Percentiles rank a stretch among this genome's conserved stretches.
Conservation (phyloP, 2,797 vertebrate species). For the Atherinosoma microstoma region DNA sequence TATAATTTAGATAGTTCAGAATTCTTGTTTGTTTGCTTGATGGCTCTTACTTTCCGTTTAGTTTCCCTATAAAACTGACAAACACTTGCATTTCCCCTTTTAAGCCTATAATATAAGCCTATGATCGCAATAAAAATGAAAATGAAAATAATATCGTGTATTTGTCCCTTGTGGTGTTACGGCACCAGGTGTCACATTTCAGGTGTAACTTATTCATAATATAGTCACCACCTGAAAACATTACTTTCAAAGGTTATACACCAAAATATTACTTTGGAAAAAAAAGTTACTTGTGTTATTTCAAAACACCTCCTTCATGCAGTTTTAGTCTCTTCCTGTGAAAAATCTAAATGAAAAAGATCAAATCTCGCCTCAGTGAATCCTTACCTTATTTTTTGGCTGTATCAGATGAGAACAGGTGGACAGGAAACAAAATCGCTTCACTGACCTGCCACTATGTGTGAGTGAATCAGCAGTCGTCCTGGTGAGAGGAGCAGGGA, state of each 20-base stretch:
- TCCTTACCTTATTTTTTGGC: constrained; percentile 69
- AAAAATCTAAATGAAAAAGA: constrained; percentile 25
- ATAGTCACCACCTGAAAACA: neutral
- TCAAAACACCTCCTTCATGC: neutral
- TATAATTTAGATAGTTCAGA: neutral
- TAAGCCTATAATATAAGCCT: neutral
- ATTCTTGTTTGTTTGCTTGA: neutral
- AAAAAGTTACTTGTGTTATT: neutral
- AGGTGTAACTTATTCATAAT: constrained; percentile 6
- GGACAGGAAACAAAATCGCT: constrained; percentile 69
- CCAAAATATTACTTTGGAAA: neutral
- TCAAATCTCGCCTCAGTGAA: constrained; percentile 37
- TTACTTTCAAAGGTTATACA: neutral
- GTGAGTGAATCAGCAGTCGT: constrained; percentile 72
- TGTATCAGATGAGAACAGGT: constrained; percentile 73
- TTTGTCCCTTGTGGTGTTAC: constrained; percentile 7
- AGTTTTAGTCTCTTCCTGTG: constrained; percentile 5
- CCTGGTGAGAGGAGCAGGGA: constrained; percentile 29
- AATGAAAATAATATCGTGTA: neutral
- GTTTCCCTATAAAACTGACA: neutral
- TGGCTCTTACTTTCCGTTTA: neutral
- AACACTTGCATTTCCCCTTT: neutral
- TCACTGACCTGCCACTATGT: constrained; percentile 59
- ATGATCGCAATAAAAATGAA: too few relatives aligned
- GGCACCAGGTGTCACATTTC: neutral